Evolutionary conservation across 2,888 invertebrate species (phyloP).

Genomic region (Dicroscelio sp.): DNA sequence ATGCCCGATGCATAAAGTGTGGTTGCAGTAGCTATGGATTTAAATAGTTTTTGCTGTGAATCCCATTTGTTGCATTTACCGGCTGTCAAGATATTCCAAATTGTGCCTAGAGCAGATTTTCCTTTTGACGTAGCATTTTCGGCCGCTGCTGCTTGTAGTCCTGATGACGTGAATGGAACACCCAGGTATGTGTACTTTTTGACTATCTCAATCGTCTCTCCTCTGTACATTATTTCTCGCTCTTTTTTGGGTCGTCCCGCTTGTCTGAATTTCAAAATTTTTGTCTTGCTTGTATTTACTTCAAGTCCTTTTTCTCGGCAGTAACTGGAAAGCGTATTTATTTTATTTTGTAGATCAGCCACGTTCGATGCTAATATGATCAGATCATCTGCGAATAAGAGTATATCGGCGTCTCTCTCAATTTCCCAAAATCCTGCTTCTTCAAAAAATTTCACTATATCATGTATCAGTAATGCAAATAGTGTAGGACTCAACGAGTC

Average conservation of each 20-base stretch:
- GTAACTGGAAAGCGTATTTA: constrained; percentile 31
- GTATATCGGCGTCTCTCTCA: constrained; percentile 22
- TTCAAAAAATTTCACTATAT: constrained; percentile 47
- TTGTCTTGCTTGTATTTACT: constrained; percentile 32
- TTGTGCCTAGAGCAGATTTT: constrained; percentile 30
- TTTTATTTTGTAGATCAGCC: constrained; percentile 20
- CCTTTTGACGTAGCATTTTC: constrained; percentile 35
- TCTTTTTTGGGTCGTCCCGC: constrained; percentile 1
- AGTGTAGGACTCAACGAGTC: constrained; percentile 32
- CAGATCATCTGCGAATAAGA: constrained; percentile 59
- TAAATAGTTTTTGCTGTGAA: constrained; percentile 37
- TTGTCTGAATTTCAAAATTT: not conserved
- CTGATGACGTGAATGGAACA: constrained; percentile 56
- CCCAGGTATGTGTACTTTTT: constrained; percentile 59
- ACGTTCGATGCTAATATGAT: constrained; percentile 14
- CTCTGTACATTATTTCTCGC: constrained; percentile 8
- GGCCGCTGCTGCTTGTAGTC: constrained; percentile 6
- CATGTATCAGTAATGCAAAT: constrained; percentile 1
- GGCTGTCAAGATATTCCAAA: constrained; percentile 51
- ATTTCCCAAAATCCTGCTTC: constrained; percentile 3
- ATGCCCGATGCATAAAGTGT: constrained; percentile 12
- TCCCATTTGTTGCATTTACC: constrained; percentile 37
- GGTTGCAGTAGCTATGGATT: not conserved
- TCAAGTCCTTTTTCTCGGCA: constrained; percentile 17
- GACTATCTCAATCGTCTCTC: constrained; percentile 22